Base-by-base conservation (phyloP, 2,113 vertebrate genomes). In the Apistogramma diplotaenia region DNA sequence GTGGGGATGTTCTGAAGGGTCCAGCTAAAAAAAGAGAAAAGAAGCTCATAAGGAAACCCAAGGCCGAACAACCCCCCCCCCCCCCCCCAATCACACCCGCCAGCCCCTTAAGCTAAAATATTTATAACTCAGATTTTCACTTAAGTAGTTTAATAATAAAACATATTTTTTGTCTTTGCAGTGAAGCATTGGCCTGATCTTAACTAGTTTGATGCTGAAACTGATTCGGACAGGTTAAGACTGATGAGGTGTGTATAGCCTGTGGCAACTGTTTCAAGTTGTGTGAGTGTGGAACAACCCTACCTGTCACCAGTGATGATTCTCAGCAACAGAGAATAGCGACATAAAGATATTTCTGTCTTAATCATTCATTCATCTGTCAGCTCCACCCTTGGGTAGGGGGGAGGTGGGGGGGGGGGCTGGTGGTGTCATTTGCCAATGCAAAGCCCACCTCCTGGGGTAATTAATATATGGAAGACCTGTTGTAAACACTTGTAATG, bases 241-340 rank as follows among this genome's bases (percentile, higher is more conserved):
- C 90, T 93, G 94, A 95, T 95, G 91, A 94, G 85, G 91, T 89
- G 84, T 78, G 81, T 93, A 92, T 94, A 82, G 89, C 92, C 89
- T 78, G 82, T 94, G 93, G 93, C 93, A 94, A 93, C 82, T 91
- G 90, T 92, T 95, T 94, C 90, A 94, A 94, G 91, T 91, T 85
- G 83, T 88, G 84, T 85, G 74, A 91, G 90, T 83, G 78, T 84
- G 85, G 88, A 94, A 91, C 93, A 94, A 89, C 89, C 84, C 78
- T 70, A 73, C 76, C 93, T 94, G 94, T 94, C 94, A 90, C 76
- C 76, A 60, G 79, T 65, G 76, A 94, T 94, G 92, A 88, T 86
- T 67, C 85, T 92, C 93, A 90, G 89, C 78, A 83, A 54, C 80
- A 85, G 75, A 92, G 90, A 87, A 85, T 56, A 80, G 89, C 76